Evolutionary conservation across 2,797 vertebrate genomes (phyloP).

Genomic region (Sebastolobus alascanus): DNA sequence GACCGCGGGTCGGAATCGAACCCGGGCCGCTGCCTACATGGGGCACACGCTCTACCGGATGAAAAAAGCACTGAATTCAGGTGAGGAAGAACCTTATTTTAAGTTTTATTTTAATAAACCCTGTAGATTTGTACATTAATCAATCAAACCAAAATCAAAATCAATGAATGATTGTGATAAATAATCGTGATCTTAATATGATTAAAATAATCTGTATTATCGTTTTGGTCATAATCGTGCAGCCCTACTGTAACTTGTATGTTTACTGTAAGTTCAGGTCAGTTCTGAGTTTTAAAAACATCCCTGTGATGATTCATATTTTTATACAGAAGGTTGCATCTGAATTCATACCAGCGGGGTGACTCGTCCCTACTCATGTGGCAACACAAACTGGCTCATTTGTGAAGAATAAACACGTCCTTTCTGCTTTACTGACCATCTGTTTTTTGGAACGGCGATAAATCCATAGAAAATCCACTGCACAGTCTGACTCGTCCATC

Average conservation of each 20-base stretch:
- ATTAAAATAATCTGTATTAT: neutral
- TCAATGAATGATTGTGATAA: neutral
- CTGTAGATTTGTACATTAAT: too few species aligned
- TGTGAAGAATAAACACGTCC: slow-evolving; percentile 21
- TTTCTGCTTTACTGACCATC: slow-evolving; percentile 37
- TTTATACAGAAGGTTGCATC: neutral
- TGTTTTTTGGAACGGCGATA: slow-evolving; percentile 40
- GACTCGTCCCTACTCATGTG: slow-evolving; percentile 7
- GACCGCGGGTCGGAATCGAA: too few species aligned
- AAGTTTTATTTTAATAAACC: too few species aligned
- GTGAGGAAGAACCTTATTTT: too few species aligned
- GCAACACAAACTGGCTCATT: slow-evolving; percentile 33
- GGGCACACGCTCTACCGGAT: too few species aligned
- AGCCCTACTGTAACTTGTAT: neutral
- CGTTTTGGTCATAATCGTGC: neutral
- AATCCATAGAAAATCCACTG: slow-evolving; percentile 22
- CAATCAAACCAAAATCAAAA: neutral
- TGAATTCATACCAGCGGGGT: slow-evolving; percentile 1
- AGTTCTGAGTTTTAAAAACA: slow-evolving; percentile 1
- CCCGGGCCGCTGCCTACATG: too few species aligned
- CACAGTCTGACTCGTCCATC: slow-evolving; percentile 25
- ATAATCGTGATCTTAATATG: neutral
- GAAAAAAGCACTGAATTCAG: too few species aligned
- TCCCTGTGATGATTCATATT: slow-evolving; percentile 18
- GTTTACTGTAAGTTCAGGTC: neutral